These are phyloP conservation scores for Ctenicera cuprea DNA, from an alignment of 2,888 invertebrate genomes.

Conservation along the genomic window DNA sequence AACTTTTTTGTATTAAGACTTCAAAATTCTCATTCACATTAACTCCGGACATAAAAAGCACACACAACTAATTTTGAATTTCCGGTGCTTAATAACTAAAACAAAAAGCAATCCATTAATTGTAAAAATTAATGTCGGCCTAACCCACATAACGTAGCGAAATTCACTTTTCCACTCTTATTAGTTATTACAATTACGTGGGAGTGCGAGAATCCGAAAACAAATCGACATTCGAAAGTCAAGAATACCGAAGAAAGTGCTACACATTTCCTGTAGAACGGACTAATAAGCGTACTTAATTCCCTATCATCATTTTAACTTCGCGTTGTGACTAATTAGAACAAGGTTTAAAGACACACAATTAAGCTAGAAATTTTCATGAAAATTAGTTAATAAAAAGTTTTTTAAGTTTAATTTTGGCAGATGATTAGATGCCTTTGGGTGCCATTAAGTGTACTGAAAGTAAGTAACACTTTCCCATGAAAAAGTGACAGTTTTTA, in stretches of 20 bases:
- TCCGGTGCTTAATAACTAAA: neutral
- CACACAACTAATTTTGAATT: neutral
- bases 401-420: neutral
- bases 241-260: conserved; percentile 27
- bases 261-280: conserved; percentile 10
- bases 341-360: neutral
- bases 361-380: neutral
- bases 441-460: neutral
- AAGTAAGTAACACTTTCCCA: conserved; percentile 14
- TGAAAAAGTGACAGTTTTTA: neutral
- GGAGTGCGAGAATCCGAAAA: conserved; percentile 25
- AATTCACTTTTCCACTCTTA: conserved; percentile 8
- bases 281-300: neutral
- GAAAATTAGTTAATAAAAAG: neutral
- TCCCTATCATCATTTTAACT: neutral
- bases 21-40: neutral
- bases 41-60: neutral
- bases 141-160: neutral
- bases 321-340: conserved; percentile 11
- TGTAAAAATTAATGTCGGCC: neutral
- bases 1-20: neutral
- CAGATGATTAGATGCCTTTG: neutral
- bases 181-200: conserved; percentile 13
- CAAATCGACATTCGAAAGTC: conserved; percentile 22
- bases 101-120: neutral